Base-by-base conservation (phyloP, 2,113 vertebrate genomes). In the Thamnophis sirtalis region DNA sequence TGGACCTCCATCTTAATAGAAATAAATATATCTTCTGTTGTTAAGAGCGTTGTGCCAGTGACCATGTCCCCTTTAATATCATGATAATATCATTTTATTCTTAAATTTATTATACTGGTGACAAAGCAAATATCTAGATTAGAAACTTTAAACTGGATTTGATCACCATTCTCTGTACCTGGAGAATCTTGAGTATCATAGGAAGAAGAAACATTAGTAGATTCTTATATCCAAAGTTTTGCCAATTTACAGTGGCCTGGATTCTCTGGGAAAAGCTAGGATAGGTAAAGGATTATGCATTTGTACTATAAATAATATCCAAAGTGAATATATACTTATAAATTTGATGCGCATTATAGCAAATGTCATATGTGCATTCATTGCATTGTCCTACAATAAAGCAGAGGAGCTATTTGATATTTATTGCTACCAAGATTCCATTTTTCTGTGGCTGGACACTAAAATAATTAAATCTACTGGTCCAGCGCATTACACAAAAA, bases 361-460 rank as follows among this genome's bases (percentile, higher is more conserved):
- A 96, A 96, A 95, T 97, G 96, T 96, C 94, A 96, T 94, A 94
- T 89, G 93, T 96, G 96, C 95, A 96, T 96, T 96, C 96, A 96
- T 96, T 96, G 96, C 96, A 97, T 96, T 97, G 96, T 96, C 96
- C 93, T 96, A 94, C 48, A 96, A 94, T 95, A 95, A 96, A 94
- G 94, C 95, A 94, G 96, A 68, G 95, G 93, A 91, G 95, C 96
- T 95, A 86, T 87, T 89, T 92, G 95, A 94, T 73, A 53, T 88
- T 26, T 86, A 49, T 49, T 86, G 48, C 96, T 95, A 88, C 49
- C 86, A 93, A 95, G 90, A 43, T 55, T 53, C 51, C 9, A 60
- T 28, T 86, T 93, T 94, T 86, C 7, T 88, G 22, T 95, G 96
- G 92, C 93, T 93, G 93, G 90, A 91, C 93, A 94, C 94, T 95